These are phyloP conservation scores for Lytechinus variegatus DNA, from an alignment of 35 echinoderm and acorn worm genomes.

Conservation along the genomic window DNA sequence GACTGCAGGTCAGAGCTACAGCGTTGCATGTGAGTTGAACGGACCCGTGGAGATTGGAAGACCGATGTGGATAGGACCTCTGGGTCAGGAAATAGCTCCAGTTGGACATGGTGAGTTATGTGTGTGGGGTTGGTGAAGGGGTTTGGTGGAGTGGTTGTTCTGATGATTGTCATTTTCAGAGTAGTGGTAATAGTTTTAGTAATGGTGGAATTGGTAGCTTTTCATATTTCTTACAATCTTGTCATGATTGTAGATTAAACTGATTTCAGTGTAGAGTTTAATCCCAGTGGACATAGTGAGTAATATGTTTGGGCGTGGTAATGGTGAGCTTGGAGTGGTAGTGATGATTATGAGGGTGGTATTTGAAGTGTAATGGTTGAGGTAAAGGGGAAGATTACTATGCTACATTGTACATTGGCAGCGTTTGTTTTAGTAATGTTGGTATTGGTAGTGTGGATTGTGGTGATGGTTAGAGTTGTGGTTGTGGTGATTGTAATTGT, in stretches of 20 bases:
- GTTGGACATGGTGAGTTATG: conserved; percentile 68
- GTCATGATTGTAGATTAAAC: conserved; percentile 52
- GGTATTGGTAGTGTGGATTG: not conserved
- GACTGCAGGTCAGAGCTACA: conserved; percentile 55
- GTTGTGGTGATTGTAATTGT: not conserved
- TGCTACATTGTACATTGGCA: no score
- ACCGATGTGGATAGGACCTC: conserved; percentile 67
- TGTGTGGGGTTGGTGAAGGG: not conserved
- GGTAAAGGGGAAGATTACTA: no score
- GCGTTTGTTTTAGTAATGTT: no score
- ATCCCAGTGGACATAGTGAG: no score
- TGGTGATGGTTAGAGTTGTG: not conserved
- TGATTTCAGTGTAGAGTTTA: conserved; percentile 72
- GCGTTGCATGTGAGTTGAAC: conserved; percentile 66
- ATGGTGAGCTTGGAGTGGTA: not conserved
- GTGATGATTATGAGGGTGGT: not conserved
- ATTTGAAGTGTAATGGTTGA: not conserved
- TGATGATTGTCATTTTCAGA: not conserved
- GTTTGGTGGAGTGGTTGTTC: not conserved
- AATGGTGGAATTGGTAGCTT: no score
- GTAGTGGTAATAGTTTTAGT: no score
- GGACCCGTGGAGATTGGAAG: conserved; percentile 65
- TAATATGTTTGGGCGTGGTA: no score
- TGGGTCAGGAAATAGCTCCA: conserved; percentile 64
- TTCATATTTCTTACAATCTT: not conserved